Evolutionary conservation across 2,888 invertebrate species (phyloP).

Genomic region (Dilophus febrilis): DNA sequence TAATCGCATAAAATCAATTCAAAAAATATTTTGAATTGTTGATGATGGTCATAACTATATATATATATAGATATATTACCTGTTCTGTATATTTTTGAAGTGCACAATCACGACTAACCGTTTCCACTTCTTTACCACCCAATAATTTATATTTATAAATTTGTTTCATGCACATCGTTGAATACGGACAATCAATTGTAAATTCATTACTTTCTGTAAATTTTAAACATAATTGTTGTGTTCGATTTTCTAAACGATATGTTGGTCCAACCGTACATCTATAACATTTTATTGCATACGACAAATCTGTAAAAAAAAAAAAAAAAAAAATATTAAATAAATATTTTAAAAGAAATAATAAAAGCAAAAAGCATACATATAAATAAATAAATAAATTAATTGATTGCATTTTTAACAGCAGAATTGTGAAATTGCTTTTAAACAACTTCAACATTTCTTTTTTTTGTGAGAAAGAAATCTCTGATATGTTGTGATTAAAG

Average conservation of each 20-base stretch:
- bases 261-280: constrained; percentile 51
- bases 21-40: too few species aligned
- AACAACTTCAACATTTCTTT: too few species aligned
- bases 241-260: constrained; percentile 38
- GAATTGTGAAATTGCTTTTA: too few species aligned
- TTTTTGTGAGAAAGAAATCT: too few species aligned
- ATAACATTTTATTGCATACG: constrained; percentile 47
- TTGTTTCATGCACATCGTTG: constrained; percentile 70
- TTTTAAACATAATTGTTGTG: constrained; percentile 51
- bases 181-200: constrained; percentile 58
- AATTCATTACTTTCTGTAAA: constrained; percentile 56
- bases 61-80: constrained; percentile 16
- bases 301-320: constrained; percentile 15
- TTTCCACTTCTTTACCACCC: constrained; percentile 33
- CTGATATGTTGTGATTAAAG: too few species aligned
- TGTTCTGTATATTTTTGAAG: constrained; percentile 45
- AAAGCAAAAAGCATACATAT: too few species aligned
- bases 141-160: constrained; percentile 46
- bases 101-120: constrained; percentile 48
- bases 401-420: too few species aligned
- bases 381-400: too few species aligned
- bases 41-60: neutral
- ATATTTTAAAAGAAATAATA: too few species aligned
- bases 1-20: neutral
- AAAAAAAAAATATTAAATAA: neutral